These are phyloP conservation scores for Nothoprocta pentlandii DNA, from an alignment of 2,113 vertebrate species.

Conservation along the genomic window DNA sequence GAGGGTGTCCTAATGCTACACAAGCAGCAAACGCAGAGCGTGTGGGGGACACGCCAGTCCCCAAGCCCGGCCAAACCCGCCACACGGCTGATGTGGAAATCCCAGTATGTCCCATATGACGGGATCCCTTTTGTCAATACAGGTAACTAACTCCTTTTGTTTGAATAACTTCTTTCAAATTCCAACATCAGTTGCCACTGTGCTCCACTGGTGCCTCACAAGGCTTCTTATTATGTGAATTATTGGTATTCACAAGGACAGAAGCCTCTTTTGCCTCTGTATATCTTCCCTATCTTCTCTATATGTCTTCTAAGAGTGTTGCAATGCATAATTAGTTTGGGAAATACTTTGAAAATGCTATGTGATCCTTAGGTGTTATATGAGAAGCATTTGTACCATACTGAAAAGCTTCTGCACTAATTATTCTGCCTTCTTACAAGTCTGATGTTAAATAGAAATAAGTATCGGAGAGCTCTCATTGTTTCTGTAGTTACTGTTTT, in stretches of 20 bases:
- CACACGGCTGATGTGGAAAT: slow-evolving; percentile 89
- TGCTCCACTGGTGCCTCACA: neutral
- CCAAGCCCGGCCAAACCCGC: slow-evolving; percentile 87
- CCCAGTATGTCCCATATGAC: slow-evolving; percentile 88
- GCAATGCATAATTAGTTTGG: neutral
- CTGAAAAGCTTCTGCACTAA: neutral
- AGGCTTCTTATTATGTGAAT: neutral
- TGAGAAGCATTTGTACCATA: neutral
- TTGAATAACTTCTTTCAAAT: slow-evolving; percentile 39
- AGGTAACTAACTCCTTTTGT: slow-evolving; percentile 76
- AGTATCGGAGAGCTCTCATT: neutral
- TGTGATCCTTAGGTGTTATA: neutral
- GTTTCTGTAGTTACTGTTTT: slow-evolving; percentile 3
- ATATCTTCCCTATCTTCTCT: neutral
- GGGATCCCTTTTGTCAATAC: slow-evolving; percentile 89
- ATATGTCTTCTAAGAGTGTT: neutral
- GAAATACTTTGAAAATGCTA: neutral
- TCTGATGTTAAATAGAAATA: neutral
- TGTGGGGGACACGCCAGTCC: slow-evolving; percentile 87
- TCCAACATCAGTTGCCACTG: neutral
- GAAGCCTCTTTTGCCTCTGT: neutral
- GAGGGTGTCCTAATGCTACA: slow-evolving; percentile 84
- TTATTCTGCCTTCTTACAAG: neutral
- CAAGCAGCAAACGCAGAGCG: slow-evolving; percentile 86
- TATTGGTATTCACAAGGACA: neutral